Evolutionary conservation across 2,888 invertebrate genomes (phyloP), one percentile per base, ranked within the genome.

Genomic region (Caenorhabditis sp.): DNA sequence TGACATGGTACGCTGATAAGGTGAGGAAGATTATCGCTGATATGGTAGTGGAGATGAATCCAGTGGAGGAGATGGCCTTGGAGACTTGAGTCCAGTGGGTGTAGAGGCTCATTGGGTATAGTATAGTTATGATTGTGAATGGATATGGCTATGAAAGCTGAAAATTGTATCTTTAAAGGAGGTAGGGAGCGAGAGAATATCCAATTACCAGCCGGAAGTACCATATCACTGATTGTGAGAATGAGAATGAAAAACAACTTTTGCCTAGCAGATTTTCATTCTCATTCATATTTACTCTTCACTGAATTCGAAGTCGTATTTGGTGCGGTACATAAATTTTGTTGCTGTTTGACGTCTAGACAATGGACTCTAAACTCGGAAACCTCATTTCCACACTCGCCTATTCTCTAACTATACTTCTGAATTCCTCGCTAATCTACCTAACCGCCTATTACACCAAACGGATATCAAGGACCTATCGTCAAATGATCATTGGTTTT

Each of bases 41-140:
- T 13, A 56, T 47, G 18, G 37, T n/a, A 0, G 72, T 72, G 22
- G 72, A 72, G 35, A 18, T 50, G 44, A 79, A 65, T 22, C 79
- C 79, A 20, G 53, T 22, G 1, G 70, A 70, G 13, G 61, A 26
- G 40, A 70, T 70, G 20, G 32, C 26, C 40, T 44, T 62, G n/a
- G 70, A 62, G 6, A 61, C 1, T 1, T 18, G 53, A 8, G 60
- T 24, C 61, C 61, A 61, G 28, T 53, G 50, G 15, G 61, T 58
- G 61, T 58, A 70, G n/a, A 51, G 51, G n/a, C 32, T 18, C 40
- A 40, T 40, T 15, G 9, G 5, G 40, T n/a, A 15, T 40, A 15
- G 13, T 9, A 40, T 8, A 40, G 15, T 40, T 15, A 13, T 40
- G 40, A 40, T 32, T n/a, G n/a, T n/a, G n/a, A n/a, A n/a, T n/a